Evolutionary conservation across 35 echinoderm and acorn worm species (phyloP), one percentile per base, ranked within the genome.

Genomic region (Patiria miniata): DNA sequence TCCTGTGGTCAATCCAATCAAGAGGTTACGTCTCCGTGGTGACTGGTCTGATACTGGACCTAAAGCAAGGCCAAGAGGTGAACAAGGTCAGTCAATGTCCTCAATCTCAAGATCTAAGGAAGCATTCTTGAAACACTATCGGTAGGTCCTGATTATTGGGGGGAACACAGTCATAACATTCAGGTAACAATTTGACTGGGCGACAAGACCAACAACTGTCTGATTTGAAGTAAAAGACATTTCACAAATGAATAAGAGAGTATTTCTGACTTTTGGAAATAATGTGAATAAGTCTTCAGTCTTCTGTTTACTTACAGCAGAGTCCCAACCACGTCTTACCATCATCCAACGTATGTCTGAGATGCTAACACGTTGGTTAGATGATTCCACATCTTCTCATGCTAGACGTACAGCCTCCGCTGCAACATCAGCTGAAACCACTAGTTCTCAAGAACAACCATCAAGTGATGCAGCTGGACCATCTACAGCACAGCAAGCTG

Each of bases 41-140:
- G 96, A 99, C 68, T 99, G 96, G 96, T 99, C 96, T 4, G 96
- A 99, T 79, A 99, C 96, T 0, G 96, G 96, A 21, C 96, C 96
- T n/a, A 99, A 90, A 82, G 96, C 96, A 14, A 85, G 96, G 37
- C 96, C 96, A 51, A 86, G 92, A 15, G 89, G 89, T 85, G 96
- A 99, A 65, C 84, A 89, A 51, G 52, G 68, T 61, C 82, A 87
- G 69, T 91, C 42, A 47, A 12, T 47, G 4, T 47, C 42, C 12
- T 47, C 42, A 6, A 12, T 79, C 34, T 79, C 30, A 5, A 6
- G 9, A 33, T 5, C 34, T 79, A 33, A 21, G 19, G 34, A 39
- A 37, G 61, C 4, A 36, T 69, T 36, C 4, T 28, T 28, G 18
- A 28, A 23, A 23, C 61, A 69, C 42, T 47, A 12, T 47, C n/a